A percentile compares a stretch with the other conserved stretches of the same genome.
Conservation (phyloP, 2,888 invertebrate genomes). For the Tenthredo amoena region DNA sequence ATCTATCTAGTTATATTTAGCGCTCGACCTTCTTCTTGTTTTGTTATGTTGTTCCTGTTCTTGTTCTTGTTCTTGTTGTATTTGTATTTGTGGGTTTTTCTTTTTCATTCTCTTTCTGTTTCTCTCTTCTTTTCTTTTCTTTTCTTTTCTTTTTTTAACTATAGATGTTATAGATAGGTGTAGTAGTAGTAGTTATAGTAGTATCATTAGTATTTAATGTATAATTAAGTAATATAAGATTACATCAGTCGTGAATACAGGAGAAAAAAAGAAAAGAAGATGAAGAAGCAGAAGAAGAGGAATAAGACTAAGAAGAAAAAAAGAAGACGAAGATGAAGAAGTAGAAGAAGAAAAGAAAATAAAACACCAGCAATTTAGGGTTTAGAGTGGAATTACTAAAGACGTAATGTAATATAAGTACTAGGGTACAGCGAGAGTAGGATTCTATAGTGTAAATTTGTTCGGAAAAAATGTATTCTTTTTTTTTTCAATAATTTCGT, state of each 20-base stretch:
- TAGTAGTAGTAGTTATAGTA: background rate
- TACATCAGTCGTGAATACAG: background rate
- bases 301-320: background rate
- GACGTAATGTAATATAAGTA: background rate
- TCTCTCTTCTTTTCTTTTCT: conserved; percentile 7
- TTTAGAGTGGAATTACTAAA: background rate
- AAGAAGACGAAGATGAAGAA: background rate
- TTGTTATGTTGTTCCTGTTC: background rate
- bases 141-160: conserved; percentile 8
- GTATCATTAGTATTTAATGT: background rate
- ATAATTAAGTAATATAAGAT: conserved; percentile 4
- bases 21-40: background rate
- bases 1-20: background rate
- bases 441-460: conserved; percentile 8
- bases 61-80: background rate
- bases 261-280: background rate
- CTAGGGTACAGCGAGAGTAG: conserved; percentile 9
- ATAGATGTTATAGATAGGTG: background rate
- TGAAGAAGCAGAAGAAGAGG: background rate
- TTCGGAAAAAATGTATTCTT: background rate
- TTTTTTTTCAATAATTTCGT: background rate
- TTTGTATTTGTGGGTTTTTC: too few species aligned
- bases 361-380: conserved; percentile 3
- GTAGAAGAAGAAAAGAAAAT: background rate
- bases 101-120: conserved; percentile 4